Base-by-base conservation (phyloP, 2,797 vertebrate species). In the Thalassophryne amazonica region DNA sequence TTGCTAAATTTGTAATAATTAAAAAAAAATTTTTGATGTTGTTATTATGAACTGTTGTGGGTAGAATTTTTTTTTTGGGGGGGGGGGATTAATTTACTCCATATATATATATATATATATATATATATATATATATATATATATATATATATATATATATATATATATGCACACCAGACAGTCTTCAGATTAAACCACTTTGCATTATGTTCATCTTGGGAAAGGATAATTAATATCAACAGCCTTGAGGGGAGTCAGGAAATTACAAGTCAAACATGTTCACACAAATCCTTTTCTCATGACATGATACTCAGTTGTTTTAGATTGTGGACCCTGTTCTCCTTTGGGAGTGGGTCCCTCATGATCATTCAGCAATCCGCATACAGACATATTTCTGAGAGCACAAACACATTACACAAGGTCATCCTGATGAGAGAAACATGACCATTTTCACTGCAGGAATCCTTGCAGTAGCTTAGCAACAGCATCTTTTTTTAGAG, bases 401-500 rank as follows among this genome's bases (percentile, higher is more conserved):
- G 54, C 45, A 40, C 28, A 36, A 58, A 60, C 33, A 36, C 68
- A 36, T 33, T 50, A 57, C 41, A 58, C 29, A 20, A 45, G 35
- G 55, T 60, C 15, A 6, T 2, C 6, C 23, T 1, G 24, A 16
- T 21, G 32, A 17, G 18, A 22, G 5, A 33, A 31, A 48, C 58
- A 51, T 57, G 25, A 43, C 18, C 37, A 40, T 61, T 73, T 73
- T 41, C 49, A 69, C 31, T 60, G 65, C 52, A 17, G 67, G 6
- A 7, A 64, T 69, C 28, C 24, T 41, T 27, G 52, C 65, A 1
- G 87, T 91, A 82, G 61, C 89, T 83, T 84, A 88, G 90, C 88
- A 91, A 92, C 88, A 73, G 57, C 63, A 59, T 80, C 78, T 87
- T 78, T 75, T 86, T 89, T 85, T 88, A 86, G 80, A 83, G 61